These are phyloP conservation scores for Nothoprocta perdicaria DNA, from an alignment of 2,113 vertebrate genomes.

Conservation along the genomic window DNA sequence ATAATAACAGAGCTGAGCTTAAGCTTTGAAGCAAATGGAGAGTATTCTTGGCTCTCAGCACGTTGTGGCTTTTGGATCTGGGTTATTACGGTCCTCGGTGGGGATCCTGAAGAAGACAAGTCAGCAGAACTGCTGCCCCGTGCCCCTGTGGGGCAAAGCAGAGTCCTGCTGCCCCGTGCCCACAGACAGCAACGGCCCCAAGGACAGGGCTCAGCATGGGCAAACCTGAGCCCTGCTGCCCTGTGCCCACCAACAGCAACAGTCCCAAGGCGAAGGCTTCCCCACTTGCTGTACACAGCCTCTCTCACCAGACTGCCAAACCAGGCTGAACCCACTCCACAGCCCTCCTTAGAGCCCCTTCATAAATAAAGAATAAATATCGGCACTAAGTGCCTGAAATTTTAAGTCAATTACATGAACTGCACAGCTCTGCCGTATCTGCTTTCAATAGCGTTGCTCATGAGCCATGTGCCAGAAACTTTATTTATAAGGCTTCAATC, in stretches of 20 bases:
- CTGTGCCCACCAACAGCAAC: too few relatives aligned
- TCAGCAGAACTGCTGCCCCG: background rate
- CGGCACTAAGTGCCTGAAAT: background rate
- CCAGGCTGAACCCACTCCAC: background rate
- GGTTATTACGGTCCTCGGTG: constrained; percentile 8
- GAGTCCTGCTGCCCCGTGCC: background rate
- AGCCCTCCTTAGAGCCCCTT: background rate
- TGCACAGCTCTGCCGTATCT: background rate
- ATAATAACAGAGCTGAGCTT: constrained; percentile 15
- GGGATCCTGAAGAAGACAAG: background rate
- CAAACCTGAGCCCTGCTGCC: too few relatives aligned
- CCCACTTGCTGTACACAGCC: background rate
- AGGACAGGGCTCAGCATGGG: too few relatives aligned
- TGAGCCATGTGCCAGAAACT: background rate
- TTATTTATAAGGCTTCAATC: constrained; percentile 2
- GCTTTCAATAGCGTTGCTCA: constrained; percentile 3
- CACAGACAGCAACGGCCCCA: too few relatives aligned
- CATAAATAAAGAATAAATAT: background rate
- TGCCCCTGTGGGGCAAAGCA: too few relatives aligned
- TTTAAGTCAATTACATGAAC: background rate
- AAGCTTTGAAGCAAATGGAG: constrained; percentile 1
- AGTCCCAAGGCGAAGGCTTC: constrained; percentile 4
- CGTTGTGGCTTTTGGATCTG: background rate
- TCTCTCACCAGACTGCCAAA: background rate
- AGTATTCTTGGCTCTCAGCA: background rate